Conservation (phyloP, 37 sponge, comb jelly and placozoan species). For the Ianthella basta region DNA sequence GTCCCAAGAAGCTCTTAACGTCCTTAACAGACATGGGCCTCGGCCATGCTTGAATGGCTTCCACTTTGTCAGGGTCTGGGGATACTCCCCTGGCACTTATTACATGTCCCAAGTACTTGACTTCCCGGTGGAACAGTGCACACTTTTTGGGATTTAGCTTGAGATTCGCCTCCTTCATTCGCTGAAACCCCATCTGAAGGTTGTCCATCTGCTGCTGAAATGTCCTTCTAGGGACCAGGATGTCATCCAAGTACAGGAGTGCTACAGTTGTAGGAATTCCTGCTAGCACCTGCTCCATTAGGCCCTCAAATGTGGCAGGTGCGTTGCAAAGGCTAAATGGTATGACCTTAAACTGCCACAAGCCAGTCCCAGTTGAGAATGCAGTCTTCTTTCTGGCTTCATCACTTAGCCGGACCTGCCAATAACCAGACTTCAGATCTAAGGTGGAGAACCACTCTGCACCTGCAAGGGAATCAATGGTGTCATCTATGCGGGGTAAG, state of each 20-base stretch:
- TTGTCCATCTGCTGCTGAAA: neutral
- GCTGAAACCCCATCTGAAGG: neutral
- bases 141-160: constrained; percentile 26
- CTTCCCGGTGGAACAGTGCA: neutral
- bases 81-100: too few species aligned
- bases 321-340: neutral
- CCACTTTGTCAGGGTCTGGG: constrained; percentile 15
- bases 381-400: neutral
- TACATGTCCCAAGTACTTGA: constrained; percentile 18
- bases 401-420: neutral
- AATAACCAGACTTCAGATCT: neutral
- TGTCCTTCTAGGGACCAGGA: neutral
- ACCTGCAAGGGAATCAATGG: neutral
- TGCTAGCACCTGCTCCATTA: neutral
- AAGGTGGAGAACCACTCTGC: neutral
- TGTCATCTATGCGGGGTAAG: too few species aligned
- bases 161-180: neutral
- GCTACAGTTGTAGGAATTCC: neutral
- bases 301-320: too few species aligned
- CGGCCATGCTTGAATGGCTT: neutral
- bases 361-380: neutral
- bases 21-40: neutral
- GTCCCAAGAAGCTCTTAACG: neutral
- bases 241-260: neutral
- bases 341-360: neutral